These are phyloP conservation scores for Nesometra sesokonis DNA, from an alignment of 35 echinoderm and acorn worm genomes.

Conservation along the genomic window DNA sequence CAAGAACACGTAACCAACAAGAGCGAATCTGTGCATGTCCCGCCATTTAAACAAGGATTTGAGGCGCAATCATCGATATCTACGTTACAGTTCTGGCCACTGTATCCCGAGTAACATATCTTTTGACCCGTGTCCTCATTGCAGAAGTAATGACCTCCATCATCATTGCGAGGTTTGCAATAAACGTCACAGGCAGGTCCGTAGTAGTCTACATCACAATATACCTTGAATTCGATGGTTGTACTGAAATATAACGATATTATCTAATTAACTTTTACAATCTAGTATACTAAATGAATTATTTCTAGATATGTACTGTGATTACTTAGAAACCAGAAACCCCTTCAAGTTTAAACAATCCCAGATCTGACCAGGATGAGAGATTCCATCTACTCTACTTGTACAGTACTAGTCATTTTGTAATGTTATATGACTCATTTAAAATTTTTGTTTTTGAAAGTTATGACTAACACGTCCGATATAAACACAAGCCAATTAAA, in stretches of 20 bases:
- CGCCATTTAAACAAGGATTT: not conserved
- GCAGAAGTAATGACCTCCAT: slow-evolving; percentile 22
- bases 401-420: too few relatives aligned
- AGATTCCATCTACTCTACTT: too few relatives aligned
- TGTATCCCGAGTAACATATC: slow-evolving; percentile 27
- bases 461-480: too few relatives aligned
- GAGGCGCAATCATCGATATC: not conserved
- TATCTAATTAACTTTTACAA: too few relatives aligned
- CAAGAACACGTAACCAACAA: not conserved
- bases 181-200: slow-evolving; percentile 4
- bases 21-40: not conserved
- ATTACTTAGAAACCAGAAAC: too few relatives aligned
- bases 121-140: slow-evolving; percentile 11
- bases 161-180: slow-evolving; percentile 2
- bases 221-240: slow-evolving; percentile 10
- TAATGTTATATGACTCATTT: too few relatives aligned
- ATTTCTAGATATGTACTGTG: too few relatives aligned
- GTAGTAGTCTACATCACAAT: slow-evolving; percentile 29
- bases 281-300: too few relatives aligned
- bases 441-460: too few relatives aligned
- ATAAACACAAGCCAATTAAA: too few relatives aligned
- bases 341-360: too few relatives aligned
- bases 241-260: not conserved
- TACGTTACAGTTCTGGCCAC: slow-evolving; percentile 8
- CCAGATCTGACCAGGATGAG: too few relatives aligned